Percentiles rank a stretch among this genome's conserved stretches.
These are phyloP conservation scores for Trinorchestia longiramus DNA, from an alignment of 1,140 invertebrate genomes.

Conservation along the genomic window DNA sequence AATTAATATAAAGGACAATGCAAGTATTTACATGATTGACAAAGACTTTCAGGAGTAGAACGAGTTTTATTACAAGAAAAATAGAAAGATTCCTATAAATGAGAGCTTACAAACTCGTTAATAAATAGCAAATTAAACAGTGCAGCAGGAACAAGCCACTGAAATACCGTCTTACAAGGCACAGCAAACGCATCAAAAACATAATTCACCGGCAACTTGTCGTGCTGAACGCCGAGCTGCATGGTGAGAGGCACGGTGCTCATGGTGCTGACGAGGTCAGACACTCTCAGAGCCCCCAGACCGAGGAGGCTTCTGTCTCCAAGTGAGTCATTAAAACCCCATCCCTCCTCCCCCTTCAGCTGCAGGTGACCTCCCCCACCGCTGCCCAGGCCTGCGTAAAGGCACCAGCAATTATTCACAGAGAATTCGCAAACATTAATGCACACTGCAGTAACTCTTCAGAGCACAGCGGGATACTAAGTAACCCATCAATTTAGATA, in stretches of 20 bases:
- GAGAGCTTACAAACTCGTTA: no score
- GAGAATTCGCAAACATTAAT: no score
- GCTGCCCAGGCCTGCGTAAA: neutral
- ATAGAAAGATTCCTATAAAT: neutral
- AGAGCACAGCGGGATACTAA: no score
- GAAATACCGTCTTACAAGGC: neutral
- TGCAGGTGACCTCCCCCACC: constrained; percentile 39
- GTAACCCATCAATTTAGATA: no score
- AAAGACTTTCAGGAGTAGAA: neutral
- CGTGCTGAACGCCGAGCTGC: neutral
- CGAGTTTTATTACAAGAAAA: neutral
- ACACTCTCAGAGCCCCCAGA: constrained; percentile 32
- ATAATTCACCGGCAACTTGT: neutral
- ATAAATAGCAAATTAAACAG: neutral
- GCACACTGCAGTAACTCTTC: neutral
- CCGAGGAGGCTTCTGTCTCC: neutral
- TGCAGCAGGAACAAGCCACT: neutral
- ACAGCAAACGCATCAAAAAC: neutral
- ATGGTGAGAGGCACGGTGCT: constrained; percentile 3
- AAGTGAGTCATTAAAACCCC: neutral
- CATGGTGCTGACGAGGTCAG: neutral
- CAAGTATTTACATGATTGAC: no score
- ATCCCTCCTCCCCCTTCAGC: constrained; percentile 30
- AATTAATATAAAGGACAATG: neutral
- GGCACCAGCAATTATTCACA: neutral